Evolutionary conservation across 1,140 invertebrate genomes (phyloP), one percentile per base, ranked within the genome.

Genomic region (Varroa destructor): DNA sequence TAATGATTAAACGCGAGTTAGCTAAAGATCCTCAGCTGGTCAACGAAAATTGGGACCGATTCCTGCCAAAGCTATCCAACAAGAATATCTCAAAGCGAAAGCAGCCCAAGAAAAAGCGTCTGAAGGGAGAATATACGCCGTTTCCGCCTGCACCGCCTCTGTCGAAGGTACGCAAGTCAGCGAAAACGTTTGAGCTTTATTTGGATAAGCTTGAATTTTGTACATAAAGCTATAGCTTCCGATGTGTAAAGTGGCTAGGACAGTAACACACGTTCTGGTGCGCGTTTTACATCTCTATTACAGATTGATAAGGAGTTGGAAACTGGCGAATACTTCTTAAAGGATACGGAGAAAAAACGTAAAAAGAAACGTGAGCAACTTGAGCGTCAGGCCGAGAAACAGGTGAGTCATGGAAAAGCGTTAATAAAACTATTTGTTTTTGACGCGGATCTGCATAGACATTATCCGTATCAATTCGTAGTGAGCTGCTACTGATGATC

Each of bases 1-100:
- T 99, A 10, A 98, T 99, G 94, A 96, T 99, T 61, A 98, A 98
- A 80, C 84, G 87, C 76, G 94, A 99, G 82, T 80, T 99, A 40
- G 87, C 88, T 73, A 97, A 91, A 75, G 90, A 98, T 83, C 87
- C 90, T 0, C 87, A 88, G 76, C 78, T 98, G 40, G 90, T 88
- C 79, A 88, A 94, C 82, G 92, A 98, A 81, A 93, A 89, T 78
- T 99, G 97, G 97, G 90, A 95, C 55, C 83, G 93, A 73, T 99
- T 98, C 81, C 79, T 99, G 73, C 97, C 97, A 0, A 94, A 93
- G 76, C 98, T 97, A 78, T 91, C 89, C 75, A 88, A 86, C 75
- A 97, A 96, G 80, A 97, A 89, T 83, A 84, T 92, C 1, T 87
- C 83, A 77, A 93, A 89, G 81, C 80, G 87, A 42, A 91, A 88